Evolutionary conservation across 2,113 vertebrate genomes (phyloP).

Genomic region (Holacanthus passer): DNA sequence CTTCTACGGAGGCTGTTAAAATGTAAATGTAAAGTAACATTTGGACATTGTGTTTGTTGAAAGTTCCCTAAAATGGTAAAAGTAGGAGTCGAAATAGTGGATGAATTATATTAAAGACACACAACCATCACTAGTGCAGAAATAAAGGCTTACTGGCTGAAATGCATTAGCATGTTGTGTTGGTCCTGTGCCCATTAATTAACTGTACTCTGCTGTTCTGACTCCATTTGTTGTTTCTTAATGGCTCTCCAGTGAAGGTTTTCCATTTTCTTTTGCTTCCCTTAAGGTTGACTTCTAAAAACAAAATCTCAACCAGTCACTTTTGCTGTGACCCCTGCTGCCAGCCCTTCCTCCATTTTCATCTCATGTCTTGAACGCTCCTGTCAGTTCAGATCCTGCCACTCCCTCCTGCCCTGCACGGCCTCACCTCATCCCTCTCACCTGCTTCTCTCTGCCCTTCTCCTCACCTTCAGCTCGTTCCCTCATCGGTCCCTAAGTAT

Average conservation of each 20-base stretch:
- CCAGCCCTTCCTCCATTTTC: neutral
- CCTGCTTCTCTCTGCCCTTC: no score
- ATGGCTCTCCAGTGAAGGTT: constrained; percentile 5
- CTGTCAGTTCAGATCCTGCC: no score
- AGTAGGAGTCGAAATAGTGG: neutral
- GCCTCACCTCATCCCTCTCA: no score
- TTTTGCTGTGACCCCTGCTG: neutral
- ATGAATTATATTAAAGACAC: neutral
- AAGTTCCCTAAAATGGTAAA: neutral
- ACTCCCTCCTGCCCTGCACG: no score
- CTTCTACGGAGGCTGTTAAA: neutral
- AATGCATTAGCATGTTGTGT: constrained; percentile 4
- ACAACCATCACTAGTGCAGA: neutral
- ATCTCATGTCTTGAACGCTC: neutral
- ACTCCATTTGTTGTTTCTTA: neutral
- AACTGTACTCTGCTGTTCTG: neutral
- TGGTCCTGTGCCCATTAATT: neutral
- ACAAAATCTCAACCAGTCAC: neutral
- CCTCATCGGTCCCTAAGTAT: no score
- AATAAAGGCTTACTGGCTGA: neutral
- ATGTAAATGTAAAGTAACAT: neutral
- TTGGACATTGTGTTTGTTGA: neutral
- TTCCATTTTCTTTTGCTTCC: neutral
- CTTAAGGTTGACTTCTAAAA: neutral
- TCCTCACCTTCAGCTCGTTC: no score